These are phyloP conservation scores for Mactra quadrangularis DNA, from an alignment of 1,140 invertebrate genomes.

Conservation along the genomic window DNA sequence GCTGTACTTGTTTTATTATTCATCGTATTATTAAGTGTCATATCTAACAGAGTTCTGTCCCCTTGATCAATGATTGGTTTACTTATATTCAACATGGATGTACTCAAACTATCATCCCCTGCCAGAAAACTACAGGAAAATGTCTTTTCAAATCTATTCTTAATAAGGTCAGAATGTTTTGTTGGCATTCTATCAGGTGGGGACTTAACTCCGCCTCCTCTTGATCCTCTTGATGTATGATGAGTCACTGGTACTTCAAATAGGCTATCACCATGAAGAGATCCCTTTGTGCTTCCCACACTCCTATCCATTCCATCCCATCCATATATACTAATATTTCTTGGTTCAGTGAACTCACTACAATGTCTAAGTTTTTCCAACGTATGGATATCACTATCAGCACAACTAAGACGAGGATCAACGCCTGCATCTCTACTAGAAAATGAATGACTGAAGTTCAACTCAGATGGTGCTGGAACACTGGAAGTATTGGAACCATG, in stretches of 20 bases:
- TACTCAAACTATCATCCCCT: not conserved
- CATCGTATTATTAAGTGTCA: not conserved
- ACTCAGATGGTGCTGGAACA: not conserved
- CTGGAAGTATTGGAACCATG: not conserved
- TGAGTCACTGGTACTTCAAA: not conserved
- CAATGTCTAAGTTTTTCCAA: conserved; percentile 32
- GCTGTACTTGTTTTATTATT: conserved; percentile 32
- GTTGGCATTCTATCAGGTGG: not conserved
- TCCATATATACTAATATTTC: conserved; percentile 24
- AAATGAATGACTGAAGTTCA: not conserved
- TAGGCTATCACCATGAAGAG: not conserved
- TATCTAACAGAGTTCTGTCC: conserved; percentile 1
- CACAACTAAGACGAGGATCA: conserved; percentile 1
- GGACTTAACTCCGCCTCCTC: not conserved
- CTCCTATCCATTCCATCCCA: not conserved
- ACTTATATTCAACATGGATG: not conserved
- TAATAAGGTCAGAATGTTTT: not conserved
- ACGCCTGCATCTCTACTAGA: conserved; percentile 7
- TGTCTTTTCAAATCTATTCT: conserved; percentile 13
- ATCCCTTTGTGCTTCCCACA: not conserved
- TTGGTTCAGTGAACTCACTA: conserved; percentile 17
- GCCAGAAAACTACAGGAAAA: conserved; percentile 26
- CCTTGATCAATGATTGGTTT: conserved; percentile 3
- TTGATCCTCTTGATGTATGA: not conserved
- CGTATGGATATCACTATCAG: not conserved